Conservation (phyloP, 2,888 invertebrate species). For the Boloria euphrosyne region DNA sequence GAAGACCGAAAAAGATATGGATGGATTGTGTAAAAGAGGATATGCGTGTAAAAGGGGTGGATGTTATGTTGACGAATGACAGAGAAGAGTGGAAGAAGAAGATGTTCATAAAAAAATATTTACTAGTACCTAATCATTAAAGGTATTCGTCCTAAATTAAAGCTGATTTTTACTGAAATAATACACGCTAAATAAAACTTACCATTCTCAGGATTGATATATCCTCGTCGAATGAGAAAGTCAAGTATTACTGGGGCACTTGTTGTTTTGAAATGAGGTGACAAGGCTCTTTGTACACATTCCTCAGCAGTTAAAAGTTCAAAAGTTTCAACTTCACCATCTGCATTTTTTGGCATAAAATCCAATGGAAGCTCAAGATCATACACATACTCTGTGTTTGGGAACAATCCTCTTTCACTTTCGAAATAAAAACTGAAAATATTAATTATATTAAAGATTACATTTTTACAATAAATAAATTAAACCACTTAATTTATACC, state of each 20-base stretch:
- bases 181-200: slow-evolving; percentile 45
- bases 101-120: too few relatives aligned
- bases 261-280: slow-evolving; percentile 95
- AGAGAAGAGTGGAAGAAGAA: too few relatives aligned
- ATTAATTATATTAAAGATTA: neutral
- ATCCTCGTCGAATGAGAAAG: slow-evolving; percentile 95
- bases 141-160: too few relatives aligned
- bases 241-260: slow-evolving; percentile 95
- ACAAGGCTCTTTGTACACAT: slow-evolving; percentile 90
- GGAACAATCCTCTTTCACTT: slow-evolving; percentile 95
- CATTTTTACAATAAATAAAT: neutral
- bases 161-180: neutral
- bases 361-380: slow-evolving; percentile 95
- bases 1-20: too few relatives aligned
- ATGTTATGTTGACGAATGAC: too few relatives aligned
- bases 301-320: slow-evolving; percentile 92
- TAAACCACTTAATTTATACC: too few relatives aligned
- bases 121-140: too few relatives aligned
- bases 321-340: slow-evolving; percentile 97
- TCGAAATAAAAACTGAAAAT: slow-evolving; percentile 90
- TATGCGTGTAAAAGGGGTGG: too few relatives aligned
- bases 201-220: slow-evolving; percentile 95
- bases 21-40: too few relatives aligned
- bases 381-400: slow-evolving; percentile 96
- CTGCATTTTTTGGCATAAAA: slow-evolving; percentile 95